These are phyloP conservation scores for Trachymyrmex cornetzi DNA, from an alignment of 1,140 invertebrate genomes.

Conservation along the genomic window DNA sequence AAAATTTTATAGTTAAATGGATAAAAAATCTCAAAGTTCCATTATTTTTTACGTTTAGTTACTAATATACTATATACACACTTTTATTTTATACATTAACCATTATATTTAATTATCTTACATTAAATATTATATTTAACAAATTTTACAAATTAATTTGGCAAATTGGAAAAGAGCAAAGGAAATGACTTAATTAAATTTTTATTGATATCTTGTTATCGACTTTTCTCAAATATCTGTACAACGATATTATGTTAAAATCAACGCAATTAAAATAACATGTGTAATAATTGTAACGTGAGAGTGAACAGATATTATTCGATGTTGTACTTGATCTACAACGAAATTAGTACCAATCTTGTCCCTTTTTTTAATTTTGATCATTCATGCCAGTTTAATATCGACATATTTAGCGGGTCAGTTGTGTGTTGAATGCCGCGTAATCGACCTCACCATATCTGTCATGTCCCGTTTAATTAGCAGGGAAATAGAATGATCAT, in stretches of 20 bases:
- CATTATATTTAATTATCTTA: constrained; percentile 2
- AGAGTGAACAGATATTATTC: background rate
- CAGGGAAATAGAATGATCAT: constrained; percentile 51
- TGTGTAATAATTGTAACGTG: background rate
- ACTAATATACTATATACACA: background rate
- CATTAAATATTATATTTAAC: background rate
- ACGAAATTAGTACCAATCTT: constrained; percentile 8
- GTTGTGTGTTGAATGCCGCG: constrained; percentile 17
- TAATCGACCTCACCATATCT: constrained; percentile 28
- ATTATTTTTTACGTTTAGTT: background rate
- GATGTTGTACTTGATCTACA: background rate
- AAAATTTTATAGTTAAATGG: background rate
- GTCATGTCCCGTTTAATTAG: constrained; percentile 51
- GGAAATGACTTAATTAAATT: background rate
- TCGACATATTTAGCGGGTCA: constrained; percentile 11
- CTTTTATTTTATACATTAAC: background rate
- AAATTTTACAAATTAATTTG: constrained; percentile 21
- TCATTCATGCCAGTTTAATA: constrained; percentile 10
- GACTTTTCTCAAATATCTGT: background rate
- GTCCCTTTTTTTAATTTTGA: background rate
- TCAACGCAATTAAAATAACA: background rate
- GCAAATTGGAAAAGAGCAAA: background rate
- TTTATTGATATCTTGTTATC: background rate
- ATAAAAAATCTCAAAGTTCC: background rate
- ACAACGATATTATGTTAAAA: background rate